Evolutionary conservation across 1,140 invertebrate species (phyloP), one percentile per base, ranked within the genome.

Genomic region (Dreissena polymorpha): DNA sequence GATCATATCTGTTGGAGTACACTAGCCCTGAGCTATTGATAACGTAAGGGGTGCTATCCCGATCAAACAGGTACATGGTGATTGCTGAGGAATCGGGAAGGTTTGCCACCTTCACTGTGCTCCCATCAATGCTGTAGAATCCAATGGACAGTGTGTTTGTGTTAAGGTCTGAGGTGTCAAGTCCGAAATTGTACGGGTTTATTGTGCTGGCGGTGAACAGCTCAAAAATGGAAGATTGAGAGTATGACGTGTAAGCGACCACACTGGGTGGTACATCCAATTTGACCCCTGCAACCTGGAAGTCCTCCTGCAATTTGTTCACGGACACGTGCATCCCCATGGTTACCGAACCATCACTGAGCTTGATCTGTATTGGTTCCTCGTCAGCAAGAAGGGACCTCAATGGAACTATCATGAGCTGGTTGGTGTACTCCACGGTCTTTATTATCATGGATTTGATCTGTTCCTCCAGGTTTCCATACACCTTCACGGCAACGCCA

Each of bases 101-200:
- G 68, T 85, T 80, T 8, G 23, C 16, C 10, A 91, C 76, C 0
- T 60, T n/a, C 16, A 91, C 85, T 23, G 85, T 55, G 7, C 67
- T 72, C 57, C 90, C 90, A 60, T 85, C 68, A 14, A 75, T 69
- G 21, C 85, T 70, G 60, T 88, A 85, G 73, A 91, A 90, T 67
- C 83, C 86, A 23, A 89, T 69, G 0, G 78, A 78, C 10, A 88
- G 53, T 0, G 89, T 84, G n/a, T 76, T 80, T 16, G 90, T 87
- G 51, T 79, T 86, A 1, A 88, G 21, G 0, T 23, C 68, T 50
- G 63, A 25, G n/a, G 5, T 65, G 2, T 27, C 50, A 23, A 50
- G 68, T 73, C 87, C 88, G 85, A 85, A 91, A n/a, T 89, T 87
- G 70, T 77, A 90, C 14, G 87, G 88, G 72, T 88, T 90, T 16